Base-by-base conservation (phyloP, 2,113 vertebrate genomes). In the Saccopteryx leptura region DNA sequence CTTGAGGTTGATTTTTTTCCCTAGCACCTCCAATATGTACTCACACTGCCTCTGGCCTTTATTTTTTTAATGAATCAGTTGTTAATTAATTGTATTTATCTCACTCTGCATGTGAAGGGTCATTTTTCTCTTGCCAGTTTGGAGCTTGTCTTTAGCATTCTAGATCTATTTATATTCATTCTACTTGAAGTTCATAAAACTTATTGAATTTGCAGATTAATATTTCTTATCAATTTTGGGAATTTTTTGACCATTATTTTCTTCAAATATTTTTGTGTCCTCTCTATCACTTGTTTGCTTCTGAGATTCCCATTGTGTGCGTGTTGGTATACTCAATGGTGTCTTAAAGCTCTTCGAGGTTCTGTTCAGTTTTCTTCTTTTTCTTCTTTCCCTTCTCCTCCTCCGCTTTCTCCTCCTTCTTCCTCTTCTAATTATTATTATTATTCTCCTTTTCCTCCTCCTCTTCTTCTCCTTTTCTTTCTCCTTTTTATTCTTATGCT, bases 111-210 rank as follows among this genome's bases (percentile, higher is more conserved):
- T n/a, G 12, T 46, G 19, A 84, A 65, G 39, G 48, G 50, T 68
- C 60, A 60, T 93, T 79, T 86, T 93, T 78, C 63, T 88, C 56
- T 90, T 83, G 54, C 69, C 86, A 50, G 60, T 83, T 60, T 87
- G 21, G 78, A 71, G 48, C 11, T 92, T 83, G 31, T 52, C 63
- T 78, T 94, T 74, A 76, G 63, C 48, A 87, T 90, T 95, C 8
- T 54, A 91, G n/a, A 71, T 81, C 15, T 80, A 33, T 81, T 85
- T 88, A 18, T 56, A 69, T 52, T 84, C 80, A 78, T 63, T 19
- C 3, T 58, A 33, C 6, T 72, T 39, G 8, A 24, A 66, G 48
- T 60, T 82, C 84, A 82, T 14, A 88, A n/a, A 39, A 19, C 8
- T 68, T 72, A 33, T 66, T 72, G 48, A 83, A 72, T 87, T n/a